A percentile compares a stretch with the other conserved stretches of the same genome.
Conservation (phyloP, 2,113 vertebrate genomes). For the Enhydra lutris region DNA sequence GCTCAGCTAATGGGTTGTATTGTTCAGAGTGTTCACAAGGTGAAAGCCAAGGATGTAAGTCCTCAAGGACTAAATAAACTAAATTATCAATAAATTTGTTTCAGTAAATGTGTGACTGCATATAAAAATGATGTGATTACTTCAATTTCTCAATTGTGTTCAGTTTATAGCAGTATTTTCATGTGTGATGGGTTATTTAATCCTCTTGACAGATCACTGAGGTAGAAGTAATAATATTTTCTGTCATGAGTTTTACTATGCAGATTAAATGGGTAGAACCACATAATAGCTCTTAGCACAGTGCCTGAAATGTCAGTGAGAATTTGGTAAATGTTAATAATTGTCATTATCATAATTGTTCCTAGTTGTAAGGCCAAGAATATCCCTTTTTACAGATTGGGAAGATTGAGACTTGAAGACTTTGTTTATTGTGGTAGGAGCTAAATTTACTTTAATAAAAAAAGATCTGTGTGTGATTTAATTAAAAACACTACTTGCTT, state of each 20-base stretch:
- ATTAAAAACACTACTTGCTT: not conserved
- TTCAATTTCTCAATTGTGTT: not conserved
- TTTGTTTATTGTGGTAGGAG: not conserved
- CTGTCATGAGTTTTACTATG: constrained; percentile 46
- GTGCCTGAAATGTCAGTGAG: not conserved
- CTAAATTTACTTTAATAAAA: not conserved
- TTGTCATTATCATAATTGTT: not conserved
- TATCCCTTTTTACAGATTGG: not conserved
- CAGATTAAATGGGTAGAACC: constrained; percentile 30
- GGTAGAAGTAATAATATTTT: constrained; percentile 39
- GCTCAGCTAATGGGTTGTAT: not conserved
- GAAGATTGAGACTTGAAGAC: not conserved
- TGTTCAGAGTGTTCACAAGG: not conserved
- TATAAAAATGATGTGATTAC: not conserved
- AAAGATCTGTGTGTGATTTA: not conserved
- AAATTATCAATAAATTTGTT: not conserved
- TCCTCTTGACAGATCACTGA: constrained; percentile 11
- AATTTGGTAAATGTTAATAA: constrained; percentile 7
- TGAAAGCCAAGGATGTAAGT: not conserved
- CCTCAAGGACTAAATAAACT: not conserved
- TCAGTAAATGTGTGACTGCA: not conserved
- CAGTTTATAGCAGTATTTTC: constrained; percentile 36
- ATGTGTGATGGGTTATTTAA: constrained; percentile 18
- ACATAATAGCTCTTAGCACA: not conserved
- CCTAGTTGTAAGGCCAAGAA: not conserved